These are phyloP conservation scores for Scatophagus argus DNA, from an alignment of 2,113 vertebrate genomes.

Conservation along the genomic window DNA sequence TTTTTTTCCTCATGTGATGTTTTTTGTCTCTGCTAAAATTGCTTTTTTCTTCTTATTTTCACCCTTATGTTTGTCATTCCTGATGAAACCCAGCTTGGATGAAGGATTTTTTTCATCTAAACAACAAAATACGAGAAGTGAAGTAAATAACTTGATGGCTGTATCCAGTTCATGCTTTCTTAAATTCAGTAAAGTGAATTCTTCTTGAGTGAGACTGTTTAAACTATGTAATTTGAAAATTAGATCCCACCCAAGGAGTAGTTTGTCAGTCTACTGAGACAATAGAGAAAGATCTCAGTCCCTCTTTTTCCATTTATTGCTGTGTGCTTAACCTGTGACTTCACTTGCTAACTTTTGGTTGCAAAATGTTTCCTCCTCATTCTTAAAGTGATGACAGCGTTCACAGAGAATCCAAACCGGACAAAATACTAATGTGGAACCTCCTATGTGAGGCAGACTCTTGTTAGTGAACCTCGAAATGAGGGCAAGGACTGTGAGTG, in stretches of 20 bases:
- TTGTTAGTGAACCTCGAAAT: conserved; percentile 51
- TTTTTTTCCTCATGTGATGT: conserved; percentile 62
- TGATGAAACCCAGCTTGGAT: conserved; percentile 53
- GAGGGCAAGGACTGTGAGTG: conserved; percentile 60
- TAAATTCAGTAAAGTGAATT: conserved; percentile 45
- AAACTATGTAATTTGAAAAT: conserved; percentile 47
- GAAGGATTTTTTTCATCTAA: conserved; percentile 55
- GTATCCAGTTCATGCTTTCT: conserved; percentile 48
- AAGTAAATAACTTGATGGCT: conserved; percentile 44
- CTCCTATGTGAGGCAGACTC: conserved; percentile 50
- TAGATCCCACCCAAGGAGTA: conserved; percentile 57
- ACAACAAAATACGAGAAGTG: conserved; percentile 25
- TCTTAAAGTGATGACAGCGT: conserved; percentile 19
- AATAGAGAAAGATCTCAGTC: conserved; percentile 45
- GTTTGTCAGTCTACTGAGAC: conserved; percentile 56
- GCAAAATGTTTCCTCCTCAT: conserved; percentile 48
- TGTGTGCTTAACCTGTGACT: conserved; percentile 65
- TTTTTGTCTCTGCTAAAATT: conserved; percentile 60
- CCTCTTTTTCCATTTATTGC: conserved; percentile 59
- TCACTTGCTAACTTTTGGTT: conserved; percentile 44
- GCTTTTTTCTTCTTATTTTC: conserved; percentile 36
- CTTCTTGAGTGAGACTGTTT: conserved; percentile 42
- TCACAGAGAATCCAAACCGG: conserved; percentile 51
- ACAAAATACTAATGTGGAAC: conserved; percentile 54
- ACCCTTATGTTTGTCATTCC: conserved; percentile 32